phyloP scores from a whole-genome alignment of 2,888 invertebrate species.

The Abscondita cerata region DNA sequence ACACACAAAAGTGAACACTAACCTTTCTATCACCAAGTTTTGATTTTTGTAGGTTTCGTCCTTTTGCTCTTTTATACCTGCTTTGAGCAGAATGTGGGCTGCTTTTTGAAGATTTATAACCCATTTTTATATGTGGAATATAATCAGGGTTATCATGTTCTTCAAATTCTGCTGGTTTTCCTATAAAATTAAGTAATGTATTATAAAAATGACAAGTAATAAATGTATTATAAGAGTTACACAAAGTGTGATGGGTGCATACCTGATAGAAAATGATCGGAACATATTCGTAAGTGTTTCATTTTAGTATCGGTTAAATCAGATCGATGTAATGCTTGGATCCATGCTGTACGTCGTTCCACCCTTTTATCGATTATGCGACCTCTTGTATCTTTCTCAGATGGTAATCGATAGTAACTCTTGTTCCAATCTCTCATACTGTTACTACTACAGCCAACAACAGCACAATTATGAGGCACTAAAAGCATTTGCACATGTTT shows the following conservation, averaged over 20 bases:
- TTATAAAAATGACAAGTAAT: no score
- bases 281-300: conserved; percentile 8
- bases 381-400: background rate
- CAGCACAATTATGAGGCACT: conserved; percentile 13
- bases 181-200: conserved; percentile 1
- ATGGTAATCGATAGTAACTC: background rate
- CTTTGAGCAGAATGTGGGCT: background rate
- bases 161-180: conserved; percentile 4
- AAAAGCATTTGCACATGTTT: no score
- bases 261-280: conserved; percentile 9
- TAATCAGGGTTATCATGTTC: background rate
- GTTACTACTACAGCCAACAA: conserved; percentile 4
- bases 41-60: background rate
- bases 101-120: background rate
- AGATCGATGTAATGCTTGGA: background rate
- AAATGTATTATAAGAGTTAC: no score
- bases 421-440: conserved; percentile 6
- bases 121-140: background rate
- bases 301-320: conserved; percentile 11
- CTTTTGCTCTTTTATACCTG: background rate
- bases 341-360: background rate
- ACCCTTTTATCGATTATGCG: background rate
- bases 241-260: no score
- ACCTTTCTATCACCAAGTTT: background rate
- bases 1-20: background rate